These are phyloP conservation scores for Cosmorhoe ocellata DNA, from an alignment of 2,888 invertebrate genomes.

Conservation along the genomic window DNA sequence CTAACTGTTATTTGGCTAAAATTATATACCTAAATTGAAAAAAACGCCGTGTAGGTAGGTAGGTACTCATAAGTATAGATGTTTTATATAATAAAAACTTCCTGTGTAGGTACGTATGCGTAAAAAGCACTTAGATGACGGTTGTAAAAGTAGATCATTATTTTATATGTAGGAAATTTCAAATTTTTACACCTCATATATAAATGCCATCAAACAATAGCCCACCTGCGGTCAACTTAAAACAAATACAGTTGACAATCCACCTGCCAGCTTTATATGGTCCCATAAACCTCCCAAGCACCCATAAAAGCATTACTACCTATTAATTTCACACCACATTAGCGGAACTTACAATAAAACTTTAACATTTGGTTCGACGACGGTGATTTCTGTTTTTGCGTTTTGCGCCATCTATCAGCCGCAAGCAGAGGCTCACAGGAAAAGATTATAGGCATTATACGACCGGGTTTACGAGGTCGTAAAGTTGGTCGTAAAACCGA, in stretches of 20 bases:
- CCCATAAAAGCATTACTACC: constrained; percentile 81
- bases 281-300: constrained; percentile 75
- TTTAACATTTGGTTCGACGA: constrained; percentile 73
- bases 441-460: constrained; percentile 80
- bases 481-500: constrained; percentile 79
- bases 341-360: constrained; percentile 82
- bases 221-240: constrained; percentile 66
- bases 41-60: no score
- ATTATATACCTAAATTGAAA: no score
- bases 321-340: constrained; percentile 83
- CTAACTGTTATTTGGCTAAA: no score
- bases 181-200: constrained; percentile 39
- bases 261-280: constrained; percentile 73
- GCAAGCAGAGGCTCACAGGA: constrained; percentile 60
- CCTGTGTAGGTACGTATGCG: constrained; percentile 8
- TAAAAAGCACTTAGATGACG: constrained; percentile 14
- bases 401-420: constrained; percentile 73
- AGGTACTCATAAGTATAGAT: no score
- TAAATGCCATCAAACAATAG: constrained; percentile 50
- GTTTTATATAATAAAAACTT: neutral
- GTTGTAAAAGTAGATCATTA: constrained; percentile 28
- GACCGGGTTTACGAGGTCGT: constrained; percentile 77
- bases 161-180: constrained; percentile 19
- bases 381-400: constrained; percentile 74
- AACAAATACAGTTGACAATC: constrained; percentile 68